Evolutionary conservation across 2,113 vertebrate genomes (phyloP).

Genomic region (Odocoileus virginianus): DNA sequence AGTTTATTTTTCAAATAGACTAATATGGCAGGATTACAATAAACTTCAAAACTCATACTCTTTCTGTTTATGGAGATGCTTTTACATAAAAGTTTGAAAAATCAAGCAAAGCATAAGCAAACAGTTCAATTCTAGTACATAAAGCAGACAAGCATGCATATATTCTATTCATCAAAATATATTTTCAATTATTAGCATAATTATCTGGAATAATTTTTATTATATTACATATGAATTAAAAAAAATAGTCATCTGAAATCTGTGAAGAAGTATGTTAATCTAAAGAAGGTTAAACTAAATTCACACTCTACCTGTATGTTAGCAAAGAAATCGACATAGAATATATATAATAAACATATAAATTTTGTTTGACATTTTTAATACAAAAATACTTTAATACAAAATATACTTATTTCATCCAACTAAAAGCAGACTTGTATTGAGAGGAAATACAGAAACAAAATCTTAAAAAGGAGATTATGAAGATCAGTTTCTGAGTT

Average conservation of each 20-base stretch:
- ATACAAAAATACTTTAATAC: neutral
- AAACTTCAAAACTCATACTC: neutral
- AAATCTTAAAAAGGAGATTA: neutral
- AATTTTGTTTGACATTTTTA: neutral
- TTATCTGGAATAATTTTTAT: neutral
- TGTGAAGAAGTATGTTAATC: neutral
- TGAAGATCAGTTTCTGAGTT: neutral
- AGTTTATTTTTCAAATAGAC: neutral
- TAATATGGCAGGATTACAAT: neutral
- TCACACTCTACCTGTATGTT: neutral
- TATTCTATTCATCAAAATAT: neutral
- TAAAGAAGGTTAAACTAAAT: neutral
- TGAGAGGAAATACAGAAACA: neutral
- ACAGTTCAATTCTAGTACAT: neutral
- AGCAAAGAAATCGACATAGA: neutral
- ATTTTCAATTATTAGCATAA: neutral
- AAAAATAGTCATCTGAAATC: neutral
- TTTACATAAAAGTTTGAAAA: neutral
- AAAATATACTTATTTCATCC: neutral
- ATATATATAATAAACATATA: neutral
- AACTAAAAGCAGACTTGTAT: neutral
- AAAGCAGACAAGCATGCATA: neutral
- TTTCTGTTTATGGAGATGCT: neutral
- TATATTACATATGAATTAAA: neutral
- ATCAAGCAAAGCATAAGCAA: neutral